Evolutionary conservation across 2,888 invertebrate species (phyloP).

Genomic region (Hypsopygia costalis): DNA sequence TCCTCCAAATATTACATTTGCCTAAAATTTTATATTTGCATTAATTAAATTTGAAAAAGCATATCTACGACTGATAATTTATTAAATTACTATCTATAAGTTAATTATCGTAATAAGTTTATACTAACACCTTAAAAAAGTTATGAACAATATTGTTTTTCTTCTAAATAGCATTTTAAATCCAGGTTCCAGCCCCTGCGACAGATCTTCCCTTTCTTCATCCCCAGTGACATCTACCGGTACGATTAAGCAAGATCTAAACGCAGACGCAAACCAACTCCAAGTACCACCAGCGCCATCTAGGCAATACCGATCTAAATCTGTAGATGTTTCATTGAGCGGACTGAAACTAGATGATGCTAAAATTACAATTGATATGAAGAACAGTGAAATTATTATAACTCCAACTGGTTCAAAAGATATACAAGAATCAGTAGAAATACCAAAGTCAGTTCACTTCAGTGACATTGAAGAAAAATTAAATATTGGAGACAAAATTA

Average conservation of each 20-base stretch:
- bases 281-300: constrained; percentile 54
- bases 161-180: constrained; percentile 31
- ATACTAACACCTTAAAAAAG: not conserved
- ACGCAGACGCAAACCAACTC: constrained; percentile 53
- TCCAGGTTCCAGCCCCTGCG: constrained; percentile 71
- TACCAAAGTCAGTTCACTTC: constrained; percentile 36
- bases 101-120: too few species aligned
- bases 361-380: constrained; percentile 62
- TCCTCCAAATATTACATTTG: too few species aligned
- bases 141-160: constrained; percentile 15
- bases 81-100: too few species aligned
- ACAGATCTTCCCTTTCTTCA: constrained; percentile 59
- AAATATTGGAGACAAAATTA: constrained; percentile 57
- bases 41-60: too few species aligned
- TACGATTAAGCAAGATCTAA: constrained; percentile 48
- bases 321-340: constrained; percentile 73
- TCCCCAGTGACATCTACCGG: constrained; percentile 60
- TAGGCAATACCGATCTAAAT: constrained; percentile 76
- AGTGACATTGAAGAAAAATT: constrained; percentile 56
- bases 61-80: too few species aligned
- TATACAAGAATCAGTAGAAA: constrained; percentile 29
- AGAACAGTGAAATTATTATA: constrained; percentile 65
- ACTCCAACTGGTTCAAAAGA: constrained; percentile 61
- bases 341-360: constrained; percentile 59
- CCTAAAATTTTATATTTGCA: too few species aligned